phyloP scores from a whole-genome alignment of 2,888 invertebrate species.

The Chelonus formosanus region DNA sequence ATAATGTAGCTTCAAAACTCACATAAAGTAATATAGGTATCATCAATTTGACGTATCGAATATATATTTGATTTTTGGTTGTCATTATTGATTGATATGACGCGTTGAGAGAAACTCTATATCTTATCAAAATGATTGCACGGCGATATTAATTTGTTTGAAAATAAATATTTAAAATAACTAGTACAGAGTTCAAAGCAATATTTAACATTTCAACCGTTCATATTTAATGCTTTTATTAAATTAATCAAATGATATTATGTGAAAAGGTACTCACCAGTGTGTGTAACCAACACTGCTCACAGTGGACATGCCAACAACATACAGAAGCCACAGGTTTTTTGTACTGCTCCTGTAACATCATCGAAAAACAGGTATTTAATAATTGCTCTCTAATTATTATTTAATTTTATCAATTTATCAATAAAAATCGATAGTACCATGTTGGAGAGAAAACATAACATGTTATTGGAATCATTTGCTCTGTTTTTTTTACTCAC shows the following conservation, averaged over 20 bases:
- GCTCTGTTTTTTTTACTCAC: too few relatives aligned
- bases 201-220: too few relatives aligned
- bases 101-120: conserved; percentile 1
- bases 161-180: too few relatives aligned
- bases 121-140: neutral
- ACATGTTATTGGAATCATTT: too few relatives aligned
- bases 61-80: neutral
- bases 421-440: too few relatives aligned
- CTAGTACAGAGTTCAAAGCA: too few relatives aligned
- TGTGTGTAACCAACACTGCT: conserved; percentile 80
- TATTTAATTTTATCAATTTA: too few relatives aligned
- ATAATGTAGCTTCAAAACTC: conserved; percentile 14
- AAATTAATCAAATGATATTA: too few relatives aligned
- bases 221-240: too few relatives aligned
- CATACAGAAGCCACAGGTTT: conserved; percentile 92
- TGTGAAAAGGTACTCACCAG: conserved; percentile 65
- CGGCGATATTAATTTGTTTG: too few relatives aligned
- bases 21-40: conserved; percentile 22
- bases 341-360: conserved; percentile 76
- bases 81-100: too few relatives aligned
- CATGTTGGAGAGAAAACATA: too few relatives aligned
- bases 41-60: conserved; percentile 15
- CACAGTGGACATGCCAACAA: conserved; percentile 97
- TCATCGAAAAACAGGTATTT: conserved; percentile 11
- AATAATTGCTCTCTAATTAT: neutral